phyloP scores from a whole-genome alignment of 2,797 vertebrate genomes.

The Moxostoma hubbsi region DNA sequence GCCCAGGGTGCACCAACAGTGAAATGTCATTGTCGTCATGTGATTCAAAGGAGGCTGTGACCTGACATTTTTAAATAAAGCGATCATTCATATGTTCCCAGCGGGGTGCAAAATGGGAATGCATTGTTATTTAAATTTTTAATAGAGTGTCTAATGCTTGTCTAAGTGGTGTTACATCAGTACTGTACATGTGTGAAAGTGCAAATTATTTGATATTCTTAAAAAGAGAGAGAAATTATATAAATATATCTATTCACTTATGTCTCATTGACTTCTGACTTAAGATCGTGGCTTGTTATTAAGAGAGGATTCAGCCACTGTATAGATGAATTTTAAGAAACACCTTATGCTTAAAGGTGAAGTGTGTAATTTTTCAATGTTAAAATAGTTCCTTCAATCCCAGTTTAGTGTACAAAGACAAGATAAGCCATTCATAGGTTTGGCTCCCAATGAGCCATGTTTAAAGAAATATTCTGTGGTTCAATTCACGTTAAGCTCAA shows the following conservation, averaged over 20 bases:
- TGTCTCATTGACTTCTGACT: slow-evolving; percentile 30
- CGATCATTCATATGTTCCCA: slow-evolving; percentile 41
- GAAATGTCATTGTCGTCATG: slow-evolving; percentile 42
- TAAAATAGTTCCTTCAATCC: background rate
- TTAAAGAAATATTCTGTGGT: no score
- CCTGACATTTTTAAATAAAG: slow-evolving; percentile 20
- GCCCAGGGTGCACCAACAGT: slow-evolving; percentile 1
- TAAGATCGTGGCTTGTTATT: slow-evolving; percentile 21
- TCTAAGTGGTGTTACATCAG: slow-evolving; percentile 47
- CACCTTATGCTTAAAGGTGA: background rate
- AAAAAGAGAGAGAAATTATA: slow-evolving; percentile 3
- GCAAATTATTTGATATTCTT: slow-evolving; percentile 32
- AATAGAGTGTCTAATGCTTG: slow-evolving; percentile 42
- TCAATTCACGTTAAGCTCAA: no score
- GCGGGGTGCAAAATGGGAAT: slow-evolving; percentile 26
- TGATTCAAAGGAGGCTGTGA: slow-evolving; percentile 26
- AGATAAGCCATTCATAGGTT: background rate
- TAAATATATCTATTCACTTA: background rate
- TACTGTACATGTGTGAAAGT: slow-evolving; percentile 52
- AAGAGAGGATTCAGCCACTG: slow-evolving; percentile 18
- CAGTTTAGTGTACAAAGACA: slow-evolving; percentile 5
- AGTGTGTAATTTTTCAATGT: background rate
- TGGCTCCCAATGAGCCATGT: background rate
- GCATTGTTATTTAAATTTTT: slow-evolving; percentile 5
- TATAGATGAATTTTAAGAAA: slow-evolving; percentile 1